Percentiles rank a stretch among this genome's conserved stretches.
Conservation (phyloP, 2,888 invertebrate genomes). For the Phyllotreta striolata region DNA sequence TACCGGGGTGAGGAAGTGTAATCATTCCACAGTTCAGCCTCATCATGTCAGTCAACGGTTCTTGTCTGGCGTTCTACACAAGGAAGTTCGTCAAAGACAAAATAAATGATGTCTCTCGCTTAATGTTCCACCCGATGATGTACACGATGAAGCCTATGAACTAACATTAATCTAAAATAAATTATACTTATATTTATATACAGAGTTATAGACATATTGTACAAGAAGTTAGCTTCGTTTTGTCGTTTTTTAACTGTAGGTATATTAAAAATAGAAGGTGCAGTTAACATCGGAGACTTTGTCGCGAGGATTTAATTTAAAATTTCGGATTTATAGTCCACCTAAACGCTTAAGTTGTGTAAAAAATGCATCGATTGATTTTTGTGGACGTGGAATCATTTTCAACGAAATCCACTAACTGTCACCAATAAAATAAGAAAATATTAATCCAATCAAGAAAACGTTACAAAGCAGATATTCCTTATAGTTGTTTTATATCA, state of each 20-base stretch:
- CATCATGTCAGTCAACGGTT: slow-evolving; percentile 53
- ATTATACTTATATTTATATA: slow-evolving; percentile 56
- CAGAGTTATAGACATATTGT: slow-evolving; percentile 50
- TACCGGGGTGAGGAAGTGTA: slow-evolving; percentile 29
- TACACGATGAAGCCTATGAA: slow-evolving; percentile 51
- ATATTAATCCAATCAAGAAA: slow-evolving; percentile 3
- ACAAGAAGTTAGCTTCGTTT: slow-evolving; percentile 44
- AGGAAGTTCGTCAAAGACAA: slow-evolving; percentile 45
- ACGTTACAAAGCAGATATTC: neutral
- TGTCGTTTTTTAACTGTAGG: slow-evolving; percentile 4
- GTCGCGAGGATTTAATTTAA: too few species aligned
- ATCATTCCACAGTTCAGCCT: slow-evolving; percentile 42
- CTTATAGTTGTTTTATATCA: too few species aligned
- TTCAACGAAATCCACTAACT: slow-evolving; percentile 7
- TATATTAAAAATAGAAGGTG: too few species aligned
- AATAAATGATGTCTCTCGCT: slow-evolving; percentile 51
- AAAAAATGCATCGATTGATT: too few species aligned
- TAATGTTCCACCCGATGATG: slow-evolving; percentile 53
- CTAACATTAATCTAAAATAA: slow-evolving; percentile 55
- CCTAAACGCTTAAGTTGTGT: too few species aligned
- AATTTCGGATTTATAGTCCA: too few species aligned
- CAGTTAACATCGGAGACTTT: too few species aligned
- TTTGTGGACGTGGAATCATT: neutral
- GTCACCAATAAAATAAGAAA: slow-evolving; percentile 14
- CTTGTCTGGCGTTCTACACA: slow-evolving; percentile 45